Evolutionary conservation across 1,140 invertebrate species (phyloP).

Genomic region (Heliothis virescens): DNA sequence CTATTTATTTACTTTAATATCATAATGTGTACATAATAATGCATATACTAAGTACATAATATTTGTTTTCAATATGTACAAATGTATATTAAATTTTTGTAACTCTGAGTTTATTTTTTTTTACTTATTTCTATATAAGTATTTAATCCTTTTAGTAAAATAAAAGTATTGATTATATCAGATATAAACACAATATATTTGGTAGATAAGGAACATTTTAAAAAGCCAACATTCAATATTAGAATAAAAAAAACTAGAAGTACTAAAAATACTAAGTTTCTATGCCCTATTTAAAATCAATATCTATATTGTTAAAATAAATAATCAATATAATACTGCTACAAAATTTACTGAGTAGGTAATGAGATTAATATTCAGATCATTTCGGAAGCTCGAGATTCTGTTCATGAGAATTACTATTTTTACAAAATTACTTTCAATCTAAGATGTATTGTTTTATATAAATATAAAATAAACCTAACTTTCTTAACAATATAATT

Average conservation of each 20-base stretch:
- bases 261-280: background rate
- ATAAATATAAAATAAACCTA: too few species aligned
- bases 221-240: background rate
- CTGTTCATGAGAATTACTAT: background rate
- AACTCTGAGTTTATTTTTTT: conserved; percentile 59
- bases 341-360: conserved; percentile 22
- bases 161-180: conserved; percentile 38
- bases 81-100: conserved; percentile 82
- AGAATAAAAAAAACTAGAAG: background rate
- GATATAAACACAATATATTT: conserved; percentile 38
- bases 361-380: conserved; percentile 13
- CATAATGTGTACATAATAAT: conserved; percentile 77
- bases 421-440: too few species aligned
- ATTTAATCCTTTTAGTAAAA: conserved; percentile 12
- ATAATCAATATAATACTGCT: conserved; percentile 13
- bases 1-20: conserved; percentile 79
- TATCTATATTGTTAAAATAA: background rate
- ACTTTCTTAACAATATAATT: too few species aligned
- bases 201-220: conserved; percentile 43
- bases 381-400: conserved; percentile 40
- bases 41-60: conserved; percentile 76
- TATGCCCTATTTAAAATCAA: background rate
- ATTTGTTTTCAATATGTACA: conserved; percentile 80
- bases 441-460: too few species aligned
- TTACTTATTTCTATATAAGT: conserved; percentile 55